Conservation (phyloP, 2,888 invertebrate species). For the Nemoura dubitans region DNA sequence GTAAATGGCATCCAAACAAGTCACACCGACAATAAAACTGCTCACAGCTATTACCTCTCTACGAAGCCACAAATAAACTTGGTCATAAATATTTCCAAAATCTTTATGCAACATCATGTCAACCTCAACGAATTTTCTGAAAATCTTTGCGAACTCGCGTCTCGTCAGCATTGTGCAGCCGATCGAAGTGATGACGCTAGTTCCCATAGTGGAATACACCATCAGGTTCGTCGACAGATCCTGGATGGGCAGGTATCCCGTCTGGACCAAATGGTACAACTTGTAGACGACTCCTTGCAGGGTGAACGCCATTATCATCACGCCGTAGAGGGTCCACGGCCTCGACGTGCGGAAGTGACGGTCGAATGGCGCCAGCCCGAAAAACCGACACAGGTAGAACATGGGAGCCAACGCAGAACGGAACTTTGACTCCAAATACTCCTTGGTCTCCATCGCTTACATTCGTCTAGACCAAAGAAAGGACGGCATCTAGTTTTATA, state of each 20-base stretch:
- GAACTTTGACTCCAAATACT: not conserved
- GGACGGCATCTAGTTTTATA: too few relatives aligned
- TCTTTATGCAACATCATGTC: not conserved
- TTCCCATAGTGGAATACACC: not conserved
- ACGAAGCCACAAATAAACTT: not conserved
- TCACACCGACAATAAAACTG: not conserved
- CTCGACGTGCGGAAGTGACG: not conserved
- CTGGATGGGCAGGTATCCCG: not conserved
- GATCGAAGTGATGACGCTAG: not conserved
- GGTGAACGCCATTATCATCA: not conserved
- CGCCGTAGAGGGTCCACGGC: not conserved
- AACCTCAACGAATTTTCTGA: not conserved
- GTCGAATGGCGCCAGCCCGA: not conserved
- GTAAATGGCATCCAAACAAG: not conserved
- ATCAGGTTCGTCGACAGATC: not conserved
- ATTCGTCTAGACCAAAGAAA: too few relatives aligned
- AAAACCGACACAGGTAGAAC: not conserved
- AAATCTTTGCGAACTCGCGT: not conserved
- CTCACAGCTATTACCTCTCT: not conserved
- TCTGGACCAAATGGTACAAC: not conserved
- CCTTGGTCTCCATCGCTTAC: not conserved
- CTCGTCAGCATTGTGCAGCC: not conserved
- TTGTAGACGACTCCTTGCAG: not conserved
- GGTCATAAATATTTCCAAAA: not conserved
- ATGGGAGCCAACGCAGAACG: not conserved